Base-by-base conservation (phyloP, 1,140 invertebrate genomes). In the Chrysomallon squamiferum region DNA sequence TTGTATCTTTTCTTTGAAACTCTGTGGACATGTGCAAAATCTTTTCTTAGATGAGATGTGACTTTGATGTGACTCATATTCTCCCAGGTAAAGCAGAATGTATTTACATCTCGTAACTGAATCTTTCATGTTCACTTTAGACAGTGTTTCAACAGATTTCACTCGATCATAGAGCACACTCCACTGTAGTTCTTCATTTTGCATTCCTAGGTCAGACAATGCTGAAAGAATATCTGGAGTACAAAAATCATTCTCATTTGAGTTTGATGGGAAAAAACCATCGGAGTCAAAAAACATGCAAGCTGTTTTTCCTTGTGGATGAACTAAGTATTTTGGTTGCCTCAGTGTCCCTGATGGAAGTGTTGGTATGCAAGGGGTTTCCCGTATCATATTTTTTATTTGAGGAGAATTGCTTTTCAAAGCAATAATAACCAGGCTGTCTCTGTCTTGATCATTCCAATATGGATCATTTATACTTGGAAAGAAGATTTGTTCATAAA, bases 151-250 rank as follows among this genome's bases (percentile, higher is more conserved):
- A 30, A 71, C 62, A 35, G 57, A 62, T 15, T 25, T 47, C 5
- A 57, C 54, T 47, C 69, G 57, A 13, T 65, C 56, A 41, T 54
- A 11, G 27, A 76, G 20, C 22, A 63, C 30, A 11, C 74, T 54
- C 30, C 59, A 47, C 11, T 32, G 33, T 33, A 76, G 7, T 7
- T 58, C 29, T 41, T 66, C 27, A 43, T 22, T 65, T 25, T 63
- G 60, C 69, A 76, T 70, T 33, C 72, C 72, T 15, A 74, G 32
- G 1, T 49, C 13, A 13, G 30, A 13, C 5, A 76, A 38, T n/a
- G 20, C 22, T 33, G 49, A 18, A n/a, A 71, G 20, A 33, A n/a
- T 20, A 3, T 41, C 20, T 1, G 7, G 22, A 9, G n/a, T n/a
- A 5, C 13, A 29, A 41, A 66, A 66, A 58, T 30, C 43, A 9